Base-by-base conservation (phyloP, 2,113 vertebrate species). In the Indri indri region DNA sequence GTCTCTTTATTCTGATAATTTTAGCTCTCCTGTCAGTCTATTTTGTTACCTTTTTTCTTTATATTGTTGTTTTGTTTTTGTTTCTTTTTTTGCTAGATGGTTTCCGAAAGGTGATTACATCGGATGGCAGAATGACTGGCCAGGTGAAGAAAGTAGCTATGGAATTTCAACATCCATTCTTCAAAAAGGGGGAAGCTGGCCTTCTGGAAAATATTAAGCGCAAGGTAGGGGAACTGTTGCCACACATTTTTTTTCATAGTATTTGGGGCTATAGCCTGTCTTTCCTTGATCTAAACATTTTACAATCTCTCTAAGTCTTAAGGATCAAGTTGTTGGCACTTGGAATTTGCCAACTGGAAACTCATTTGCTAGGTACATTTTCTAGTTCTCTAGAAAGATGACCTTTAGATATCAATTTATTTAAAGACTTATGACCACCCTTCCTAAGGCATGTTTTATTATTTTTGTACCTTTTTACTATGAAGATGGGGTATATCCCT, bases 101-200 rank as follows among this genome's bases (percentile, higher is more conserved):
- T 30, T 99, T 99, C 97, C 97, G 98, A 84, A 99, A 99, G 81
- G 94, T 99, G 94, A 94, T 98, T 73, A 91, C 97, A 52, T 66
- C 97, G 70, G 98, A 98, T 57, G 98, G 94, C 90, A 98, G 97
- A 32, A 98, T 98, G 74, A 88, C 97, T 77, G 97, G 82, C 80
- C 90, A 92, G 50, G 98, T 98, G 42, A 98, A 98, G n/a, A 97
- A 85, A 54, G 82, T 95, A 5, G 47, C 91, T 66, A 98, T 98
- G 88, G 98, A 98, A 94, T 99, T 99, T 87, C 98, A 99, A 71
- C 98, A 99, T 54, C 95, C 98, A 32, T 98, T 98, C 91, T 99
- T 99, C 98, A 98, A 98, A 96, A 98, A 96, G 90, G 98, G 98
- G 17, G 98, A 97, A 52, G 87, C 97, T 17, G 97, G 95, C 50